Base-by-base conservation (phyloP, 1,140 invertebrate species). In the Drosophila bifasciata region DNA sequence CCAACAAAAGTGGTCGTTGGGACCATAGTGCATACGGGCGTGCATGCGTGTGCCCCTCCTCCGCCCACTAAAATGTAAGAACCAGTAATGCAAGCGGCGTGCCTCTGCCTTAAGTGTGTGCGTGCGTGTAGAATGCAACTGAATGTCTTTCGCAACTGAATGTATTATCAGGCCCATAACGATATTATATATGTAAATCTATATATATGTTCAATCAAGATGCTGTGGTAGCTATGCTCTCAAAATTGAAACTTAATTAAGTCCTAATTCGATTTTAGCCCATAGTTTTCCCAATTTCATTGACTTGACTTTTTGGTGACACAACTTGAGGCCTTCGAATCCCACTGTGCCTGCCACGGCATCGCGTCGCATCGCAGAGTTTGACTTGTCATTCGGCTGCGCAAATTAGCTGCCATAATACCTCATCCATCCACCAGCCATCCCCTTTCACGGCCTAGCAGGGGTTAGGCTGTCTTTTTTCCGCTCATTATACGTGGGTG, bases 321-420 rank as follows among this genome's bases (percentile, higher is more conserved):
- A 19, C 40, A 32, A 23, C 32, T 55, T 7, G 25, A 19, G 49
- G 28, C 49, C 39, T 55, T 41, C 8, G 48, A 36, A 28, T 51
- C 60, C 62, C 72, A 76, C 76, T 73, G 67, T 73, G 46, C 48
- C 39, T 21, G 75, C 11, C 32, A 5, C 4, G 32, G 11, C 32
- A 13, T 5, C 32, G 32, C 32, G 1, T 3, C 28, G 28, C 28
- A 32, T 32, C 8, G 9, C 28, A 9, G 3, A 4, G n/a, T 55
- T 53, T 53, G 25, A 43, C 58, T 62, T 55, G 70, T 81, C 73
- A 79, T 63, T 77, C 48, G 43, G 51, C 56, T 67, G 72, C 66
- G 46, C 76, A 85, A 84, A 84, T 84, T 84, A 84, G 81, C 72
- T 49, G 68, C 59, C 78, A 50, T 36, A 13, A 36, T 36, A 36